Evolutionary conservation across 2,888 invertebrate species (phyloP).

Genomic region (Conchocele bisecta): DNA sequence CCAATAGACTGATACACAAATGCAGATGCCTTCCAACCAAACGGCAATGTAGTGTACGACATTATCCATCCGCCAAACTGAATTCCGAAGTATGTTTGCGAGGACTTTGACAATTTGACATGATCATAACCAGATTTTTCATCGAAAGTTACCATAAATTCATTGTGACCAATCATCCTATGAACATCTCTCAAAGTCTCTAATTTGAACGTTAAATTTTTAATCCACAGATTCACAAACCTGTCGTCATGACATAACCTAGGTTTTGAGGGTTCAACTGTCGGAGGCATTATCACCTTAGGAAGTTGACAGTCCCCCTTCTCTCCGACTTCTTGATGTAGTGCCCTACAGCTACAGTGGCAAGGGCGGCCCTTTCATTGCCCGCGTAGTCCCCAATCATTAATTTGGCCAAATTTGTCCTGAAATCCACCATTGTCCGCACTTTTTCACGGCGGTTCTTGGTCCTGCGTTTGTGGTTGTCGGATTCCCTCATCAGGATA

Average conservation of each 20-base stretch:
- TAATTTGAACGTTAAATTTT: slow-evolving; percentile 22
- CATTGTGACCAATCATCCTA: slow-evolving; percentile 9
- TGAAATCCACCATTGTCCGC: no score
- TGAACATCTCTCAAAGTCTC: slow-evolving; percentile 32
- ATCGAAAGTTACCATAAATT: slow-evolving; percentile 22
- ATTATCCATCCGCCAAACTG: slow-evolving; percentile 28
- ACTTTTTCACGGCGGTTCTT: no score
- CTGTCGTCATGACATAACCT: slow-evolving; percentile 37
- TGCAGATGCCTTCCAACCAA: slow-evolving; percentile 23
- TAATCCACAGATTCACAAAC: slow-evolving; percentile 36
- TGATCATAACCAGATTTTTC: slow-evolving; percentile 44
- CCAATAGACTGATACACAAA: slow-evolving; percentile 26
- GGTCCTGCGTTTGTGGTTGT: no score
- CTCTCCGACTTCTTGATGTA: no score
- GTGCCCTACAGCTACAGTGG: no score
- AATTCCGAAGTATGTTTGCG: slow-evolving; percentile 23
- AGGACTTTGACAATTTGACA: not conserved
- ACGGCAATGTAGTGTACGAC: slow-evolving; percentile 20
- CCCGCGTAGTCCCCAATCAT: no score
- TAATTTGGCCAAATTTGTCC: no score
- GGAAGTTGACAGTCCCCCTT: slow-evolving; percentile 16
- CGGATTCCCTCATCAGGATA: no score
- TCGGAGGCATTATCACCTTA: slow-evolving; percentile 17
- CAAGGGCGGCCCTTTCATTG: no score
- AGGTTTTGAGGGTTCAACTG: slow-evolving; percentile 32